Base-by-base conservation (phyloP, 2,888 invertebrate species). In the Unio delphinus region DNA sequence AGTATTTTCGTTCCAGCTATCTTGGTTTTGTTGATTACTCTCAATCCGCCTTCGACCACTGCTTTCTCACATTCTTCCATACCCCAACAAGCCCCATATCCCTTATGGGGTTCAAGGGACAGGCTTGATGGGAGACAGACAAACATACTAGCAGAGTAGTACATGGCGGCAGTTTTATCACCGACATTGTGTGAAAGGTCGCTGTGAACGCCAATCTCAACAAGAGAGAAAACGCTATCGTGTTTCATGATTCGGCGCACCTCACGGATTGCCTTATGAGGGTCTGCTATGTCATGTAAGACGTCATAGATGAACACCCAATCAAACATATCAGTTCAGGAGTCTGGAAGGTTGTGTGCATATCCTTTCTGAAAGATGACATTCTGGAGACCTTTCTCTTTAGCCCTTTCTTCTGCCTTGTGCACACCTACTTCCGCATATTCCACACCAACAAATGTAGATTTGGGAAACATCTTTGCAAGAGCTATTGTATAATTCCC, bases 1-100 rank as follows among this genome's bases (percentile, higher is more conserved):
- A 26, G 2, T 28, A 61, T 30, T 26, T 61, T n/a, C 18, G 26
- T 11, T 26, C 30, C 61, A 28, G n/a, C 28, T 28, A 26, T 30
- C n/a, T 45, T 45, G 11, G 45, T 11, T 45, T 20, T 18, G 18
- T 28, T 61, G 28, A 30, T 28, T 23, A 63, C 18, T 34, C n/a
- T 45, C 45, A 63, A 63, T 11, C 30, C 30, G 20, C 45, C 45
- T 20, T 26, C 45, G 15, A 34, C n/a, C 18, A 63, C 45, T 23
- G 64, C 65, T 59, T 30, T 30, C 23, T 58, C 58, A 23, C 57
- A 58, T 58, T 65, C 61, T 57, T 73, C 73, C n/a, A 26, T 54
- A n/a, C 73, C 73, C 73, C 69, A 73, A 11, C 73, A 62, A 4
- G 45, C 26, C 4, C 73, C 73, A 45, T 73, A 55, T n/a, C 73